phyloP scores from a whole-genome alignment of 2,888 invertebrate genomes.

The Acleris laterana region DNA sequence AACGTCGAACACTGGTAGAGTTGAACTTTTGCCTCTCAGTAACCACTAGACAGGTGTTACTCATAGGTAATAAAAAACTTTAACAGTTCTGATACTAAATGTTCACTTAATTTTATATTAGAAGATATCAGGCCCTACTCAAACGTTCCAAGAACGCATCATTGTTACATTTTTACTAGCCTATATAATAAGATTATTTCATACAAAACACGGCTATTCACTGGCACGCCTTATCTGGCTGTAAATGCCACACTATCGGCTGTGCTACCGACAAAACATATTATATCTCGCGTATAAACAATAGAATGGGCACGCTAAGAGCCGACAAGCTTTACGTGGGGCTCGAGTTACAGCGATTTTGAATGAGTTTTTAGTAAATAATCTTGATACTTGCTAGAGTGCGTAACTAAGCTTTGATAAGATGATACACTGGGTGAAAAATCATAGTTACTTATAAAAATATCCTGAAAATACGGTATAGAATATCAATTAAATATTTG shows the following conservation, averaged over 20 bases:
- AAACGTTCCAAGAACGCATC: neutral
- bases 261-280: constrained; percentile 72
- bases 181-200: constrained; percentile 19
- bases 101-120: neutral
- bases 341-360: constrained; percentile 48
- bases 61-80: too few species aligned
- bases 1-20: too few species aligned
- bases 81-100: too few species aligned
- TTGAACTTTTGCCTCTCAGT: too few species aligned
- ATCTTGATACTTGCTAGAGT: too few species aligned
- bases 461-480: too few species aligned
- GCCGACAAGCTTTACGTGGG: constrained; percentile 52
- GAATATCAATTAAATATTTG: too few species aligned
- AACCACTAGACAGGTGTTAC: too few species aligned
- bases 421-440: too few species aligned
- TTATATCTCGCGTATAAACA: constrained; percentile 77
- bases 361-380: neutral
- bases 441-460: too few species aligned
- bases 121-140: neutral
- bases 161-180: constrained; percentile 22
- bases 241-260: constrained; percentile 49
- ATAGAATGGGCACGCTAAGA: constrained; percentile 74
- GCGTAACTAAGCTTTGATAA: too few species aligned
- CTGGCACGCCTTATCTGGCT: constrained; percentile 65
- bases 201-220: constrained; percentile 24